A percentile compares a stretch with the other conserved stretches of the same genome.
phyloP scores from a whole-genome alignment of 2,888 invertebrate species.

The Amblyjoppa proteus region DNA sequence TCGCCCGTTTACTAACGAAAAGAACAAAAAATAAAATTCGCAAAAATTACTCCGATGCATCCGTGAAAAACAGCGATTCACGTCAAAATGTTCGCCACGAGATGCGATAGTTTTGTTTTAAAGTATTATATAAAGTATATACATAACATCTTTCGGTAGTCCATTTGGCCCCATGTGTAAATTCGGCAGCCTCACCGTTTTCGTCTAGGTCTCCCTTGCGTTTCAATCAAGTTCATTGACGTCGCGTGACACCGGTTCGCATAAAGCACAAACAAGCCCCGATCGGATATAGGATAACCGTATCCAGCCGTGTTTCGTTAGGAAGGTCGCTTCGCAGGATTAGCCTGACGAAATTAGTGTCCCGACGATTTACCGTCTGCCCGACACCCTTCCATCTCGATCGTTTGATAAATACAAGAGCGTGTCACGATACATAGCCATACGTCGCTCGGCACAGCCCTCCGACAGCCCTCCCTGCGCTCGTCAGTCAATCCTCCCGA shows the following conservation, averaged over 20 bases:
- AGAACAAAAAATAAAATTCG: too few relatives aligned
- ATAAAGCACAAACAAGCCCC: neutral
- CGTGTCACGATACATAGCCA: neutral
- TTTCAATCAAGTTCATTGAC: constrained; percentile 54
- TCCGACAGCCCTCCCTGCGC: neutral
- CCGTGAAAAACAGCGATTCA: too few relatives aligned
- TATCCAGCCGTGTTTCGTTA: neutral
- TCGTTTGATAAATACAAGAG: constrained; percentile 6
- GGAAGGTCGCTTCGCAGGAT: neutral
- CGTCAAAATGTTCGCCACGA: too few relatives aligned
- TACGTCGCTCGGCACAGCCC: neutral
- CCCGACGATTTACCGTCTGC: neutral
- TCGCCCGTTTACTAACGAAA: too few relatives aligned
- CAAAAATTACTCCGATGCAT: too few relatives aligned
- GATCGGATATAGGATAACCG: constrained; percentile 1
- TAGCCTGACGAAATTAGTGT: constrained; percentile 1
- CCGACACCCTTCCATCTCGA: neutral
- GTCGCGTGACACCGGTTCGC: constrained; percentile 21
- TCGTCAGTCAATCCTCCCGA: constrained; percentile 5
- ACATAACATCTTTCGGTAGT: too few relatives aligned
- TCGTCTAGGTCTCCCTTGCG: too few relatives aligned
- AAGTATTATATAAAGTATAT: too few relatives aligned
- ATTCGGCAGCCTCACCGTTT: too few relatives aligned
- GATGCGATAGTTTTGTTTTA: too few relatives aligned
- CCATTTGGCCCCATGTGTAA: too few relatives aligned